phyloP scores from a whole-genome alignment of 2,888 invertebrate species.

The Sepiola atlantica region DNA sequence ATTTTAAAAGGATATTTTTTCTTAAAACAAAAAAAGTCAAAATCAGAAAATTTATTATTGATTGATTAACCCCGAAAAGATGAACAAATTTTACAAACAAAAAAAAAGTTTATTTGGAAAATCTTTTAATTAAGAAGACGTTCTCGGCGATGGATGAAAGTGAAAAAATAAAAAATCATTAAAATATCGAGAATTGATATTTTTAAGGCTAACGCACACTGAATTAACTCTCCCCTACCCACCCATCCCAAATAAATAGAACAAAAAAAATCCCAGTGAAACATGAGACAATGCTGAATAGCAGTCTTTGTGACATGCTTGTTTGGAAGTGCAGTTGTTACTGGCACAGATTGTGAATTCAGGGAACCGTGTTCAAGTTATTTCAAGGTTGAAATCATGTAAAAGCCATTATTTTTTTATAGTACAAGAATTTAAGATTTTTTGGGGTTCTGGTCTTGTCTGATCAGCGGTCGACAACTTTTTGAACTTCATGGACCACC shows the following conservation, averaged over 20 bases:
- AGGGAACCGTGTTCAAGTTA: no score
- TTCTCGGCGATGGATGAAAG: not conserved
- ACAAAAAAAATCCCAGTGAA: not conserved
- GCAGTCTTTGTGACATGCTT: no score
- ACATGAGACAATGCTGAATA: not conserved
- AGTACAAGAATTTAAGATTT: no score
- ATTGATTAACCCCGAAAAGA: not conserved
- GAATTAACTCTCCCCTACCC: not conserved
- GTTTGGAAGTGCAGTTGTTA: no score
- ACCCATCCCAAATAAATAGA: not conserved
- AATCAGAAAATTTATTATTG: not conserved
- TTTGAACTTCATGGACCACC: no score
- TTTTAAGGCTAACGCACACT: not conserved
- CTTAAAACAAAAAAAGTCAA: not conserved
- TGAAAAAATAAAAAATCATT: not conserved
- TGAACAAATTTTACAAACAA: not conserved
- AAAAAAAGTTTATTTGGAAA: not conserved
- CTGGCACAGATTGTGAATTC: no score
- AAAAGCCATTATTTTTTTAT: no score
- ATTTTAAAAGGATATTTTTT: not conserved
- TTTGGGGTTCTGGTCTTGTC: no score
- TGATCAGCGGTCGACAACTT: no score
- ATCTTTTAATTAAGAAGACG: not conserved
- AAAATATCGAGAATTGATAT: slow-evolving; percentile 3
- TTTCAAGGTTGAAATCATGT: no score